Evolutionary conservation across 2,888 invertebrate genomes (phyloP).

Genomic region (Halocaridina rubra): DNA sequence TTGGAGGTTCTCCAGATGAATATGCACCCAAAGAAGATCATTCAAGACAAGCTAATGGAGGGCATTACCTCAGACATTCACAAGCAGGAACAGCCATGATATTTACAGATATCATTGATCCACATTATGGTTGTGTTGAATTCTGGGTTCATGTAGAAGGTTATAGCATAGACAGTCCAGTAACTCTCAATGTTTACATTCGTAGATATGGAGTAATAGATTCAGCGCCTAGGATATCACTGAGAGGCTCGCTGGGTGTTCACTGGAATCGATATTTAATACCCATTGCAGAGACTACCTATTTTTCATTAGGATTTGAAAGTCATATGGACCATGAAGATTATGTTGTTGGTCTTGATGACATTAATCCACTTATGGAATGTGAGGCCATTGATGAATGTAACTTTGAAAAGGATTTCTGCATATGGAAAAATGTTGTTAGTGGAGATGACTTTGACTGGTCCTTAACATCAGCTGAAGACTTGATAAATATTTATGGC

Average conservation of each 20-base stretch:
- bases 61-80: constrained; percentile 25
- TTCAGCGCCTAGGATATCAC: neutral
- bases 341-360: constrained; percentile 35
- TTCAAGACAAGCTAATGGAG: constrained; percentile 7
- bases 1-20: neutral
- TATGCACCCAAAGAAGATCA: constrained; percentile 26
- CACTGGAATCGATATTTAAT: constrained; percentile 27
- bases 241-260: neutral
- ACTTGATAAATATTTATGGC: constrained; percentile 14
- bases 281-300: neutral
- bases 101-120: constrained; percentile 25
- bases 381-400: constrained; percentile 45
- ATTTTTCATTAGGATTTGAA: constrained; percentile 33
- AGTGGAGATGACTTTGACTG: constrained; percentile 51
- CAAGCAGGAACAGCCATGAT: constrained; percentile 11
- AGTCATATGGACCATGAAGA: neutral
- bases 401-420: constrained; percentile 41
- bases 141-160: constrained; percentile 37
- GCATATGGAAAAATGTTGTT: constrained; percentile 40
- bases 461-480: constrained; percentile 18
- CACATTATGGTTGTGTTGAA: constrained; percentile 47
- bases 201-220: neutral
- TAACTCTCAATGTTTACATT: constrained; percentile 17
- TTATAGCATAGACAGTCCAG: neutral
- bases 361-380: constrained; percentile 22